Percentiles rank a stretch among this genome's conserved stretches.
phyloP scores from a whole-genome alignment of 2,888 invertebrate genomes.

The Rutpela maculata region DNA sequence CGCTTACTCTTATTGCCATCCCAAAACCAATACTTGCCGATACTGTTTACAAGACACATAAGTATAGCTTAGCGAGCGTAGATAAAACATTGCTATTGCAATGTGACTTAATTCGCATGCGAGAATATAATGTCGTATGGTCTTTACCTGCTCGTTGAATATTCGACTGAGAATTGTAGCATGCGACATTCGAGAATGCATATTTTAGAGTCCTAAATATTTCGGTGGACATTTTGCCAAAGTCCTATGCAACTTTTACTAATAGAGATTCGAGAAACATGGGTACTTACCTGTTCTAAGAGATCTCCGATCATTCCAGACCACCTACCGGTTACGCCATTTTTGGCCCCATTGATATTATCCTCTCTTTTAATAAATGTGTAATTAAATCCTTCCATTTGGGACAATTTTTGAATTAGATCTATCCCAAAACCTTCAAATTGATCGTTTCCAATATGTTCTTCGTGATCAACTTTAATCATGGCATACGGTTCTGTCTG shows the following conservation, averaged over 20 bases:
- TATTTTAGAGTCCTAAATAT: too few relatives aligned
- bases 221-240: background rate
- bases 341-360: constrained; percentile 69
- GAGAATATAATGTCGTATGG: too few relatives aligned
- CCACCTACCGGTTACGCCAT: constrained; percentile 76
- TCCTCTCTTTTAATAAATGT: constrained; percentile 75
- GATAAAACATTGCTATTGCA: too few relatives aligned
- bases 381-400: constrained; percentile 87
- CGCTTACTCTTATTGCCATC: too few relatives aligned
- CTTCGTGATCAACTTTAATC: constrained; percentile 72
- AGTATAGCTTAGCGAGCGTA: too few relatives aligned
- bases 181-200: too few relatives aligned
- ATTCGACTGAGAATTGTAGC: too few relatives aligned
- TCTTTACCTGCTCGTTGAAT: too few relatives aligned
- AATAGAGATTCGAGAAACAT: background rate
- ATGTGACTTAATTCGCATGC: too few relatives aligned
- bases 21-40: too few relatives aligned
- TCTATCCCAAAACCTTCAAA: constrained; percentile 93
- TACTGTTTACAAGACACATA: too few relatives aligned
- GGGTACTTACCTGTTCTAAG: constrained; percentile 69
- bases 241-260: background rate
- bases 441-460: constrained; percentile 84
- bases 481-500: constrained; percentile 82
- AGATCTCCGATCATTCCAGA: constrained; percentile 83
- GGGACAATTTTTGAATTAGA: constrained; percentile 85